Percentiles rank a stretch among this genome's conserved stretches.
These are phyloP conservation scores for Eudemis profundana DNA, from an alignment of 2,888 invertebrate genomes.

Conservation along the genomic window DNA sequence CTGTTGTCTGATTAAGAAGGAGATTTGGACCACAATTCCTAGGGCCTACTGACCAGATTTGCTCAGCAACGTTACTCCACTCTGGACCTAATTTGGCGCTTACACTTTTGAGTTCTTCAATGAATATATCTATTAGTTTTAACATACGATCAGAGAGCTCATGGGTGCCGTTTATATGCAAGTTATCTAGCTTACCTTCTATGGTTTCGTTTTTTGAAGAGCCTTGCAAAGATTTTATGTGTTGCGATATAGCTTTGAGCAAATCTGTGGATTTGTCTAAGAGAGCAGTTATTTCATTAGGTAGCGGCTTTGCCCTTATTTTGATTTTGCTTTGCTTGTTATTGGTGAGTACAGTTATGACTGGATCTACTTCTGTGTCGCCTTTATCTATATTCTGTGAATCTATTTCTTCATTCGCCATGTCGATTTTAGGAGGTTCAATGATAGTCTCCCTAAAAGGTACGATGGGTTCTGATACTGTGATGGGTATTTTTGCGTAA, in stretches of 20 bases:
- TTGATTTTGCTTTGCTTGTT: conserved; percentile 90
- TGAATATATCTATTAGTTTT: conserved; percentile 77
- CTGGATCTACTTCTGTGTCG: conserved; percentile 79
- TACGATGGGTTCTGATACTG: conserved; percentile 97
- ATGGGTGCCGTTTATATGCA: conserved; percentile 63
- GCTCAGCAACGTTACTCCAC: conserved; percentile 83
- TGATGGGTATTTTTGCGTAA: conserved; percentile 94
- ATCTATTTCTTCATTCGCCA: conserved; percentile 94
- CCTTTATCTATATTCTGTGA: conserved; percentile 83
- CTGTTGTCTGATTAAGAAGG: conserved; percentile 91
- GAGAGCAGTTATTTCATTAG: conserved; percentile 88
- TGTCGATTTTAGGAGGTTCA: conserved; percentile 91
- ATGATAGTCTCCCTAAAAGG: conserved; percentile 98
- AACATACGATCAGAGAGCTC: conserved; percentile 74
- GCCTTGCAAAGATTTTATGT: conserved; percentile 76
- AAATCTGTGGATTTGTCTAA: conserved; percentile 90
- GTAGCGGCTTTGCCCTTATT: conserved; percentile 92
- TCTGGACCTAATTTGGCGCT: conserved; percentile 85
- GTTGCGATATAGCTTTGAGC: conserved; percentile 87
- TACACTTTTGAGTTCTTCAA: conserved; percentile 85
- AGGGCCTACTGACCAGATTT: conserved; percentile 97
- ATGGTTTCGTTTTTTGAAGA: conserved; percentile 69
- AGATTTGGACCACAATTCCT: conserved; percentile 95
- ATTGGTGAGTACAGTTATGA: conserved; percentile 87
- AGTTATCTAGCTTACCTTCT: conserved; percentile 64